Percentiles rank a stretch among this genome's conserved stretches.
Evolutionary conservation across 1,140 invertebrate genomes (phyloP).

Genomic region (Nebria ingens): DNA sequence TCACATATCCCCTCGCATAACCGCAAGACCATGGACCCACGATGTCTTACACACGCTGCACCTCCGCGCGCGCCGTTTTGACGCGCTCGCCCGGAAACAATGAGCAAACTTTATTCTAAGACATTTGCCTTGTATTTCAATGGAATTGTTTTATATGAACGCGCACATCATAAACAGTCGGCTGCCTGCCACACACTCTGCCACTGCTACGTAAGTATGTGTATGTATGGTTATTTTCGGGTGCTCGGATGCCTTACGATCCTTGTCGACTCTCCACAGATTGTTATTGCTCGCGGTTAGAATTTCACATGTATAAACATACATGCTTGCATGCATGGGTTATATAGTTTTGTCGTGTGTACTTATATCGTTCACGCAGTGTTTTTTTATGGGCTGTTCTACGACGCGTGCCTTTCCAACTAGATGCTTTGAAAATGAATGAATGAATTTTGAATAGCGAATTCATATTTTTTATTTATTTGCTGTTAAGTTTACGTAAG

Average conservation of each 20-base stretch:
- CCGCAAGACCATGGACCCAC: no score
- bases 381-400: no score
- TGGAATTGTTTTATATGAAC: slow-evolving; percentile 18
- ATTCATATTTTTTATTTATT: no score
- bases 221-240: not conserved
- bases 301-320: not conserved
- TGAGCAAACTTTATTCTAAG: slow-evolving; percentile 19
- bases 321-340: not conserved
- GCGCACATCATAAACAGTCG: slow-evolving; percentile 11
- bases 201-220: no score
- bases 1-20: slow-evolving; percentile 2
- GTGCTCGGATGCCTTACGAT: not conserved
- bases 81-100: slow-evolving; percentile 16
- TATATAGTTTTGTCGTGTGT: not conserved
- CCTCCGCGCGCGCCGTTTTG: not conserved
- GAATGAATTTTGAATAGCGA: not conserved
- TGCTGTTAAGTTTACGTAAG: no score
- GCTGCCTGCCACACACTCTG: no score
- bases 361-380: not conserved
- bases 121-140: slow-evolving; percentile 19
- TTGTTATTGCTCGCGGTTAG: not conserved
- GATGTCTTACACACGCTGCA: no score
- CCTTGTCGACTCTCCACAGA: not conserved
- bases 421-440: not conserved
- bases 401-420: no score